Evolutionary conservation across 30 jellyfish, hydroid and myxozoan genomes (phyloP).

Genomic region (Chrysaora quinquecirrha): DNA sequence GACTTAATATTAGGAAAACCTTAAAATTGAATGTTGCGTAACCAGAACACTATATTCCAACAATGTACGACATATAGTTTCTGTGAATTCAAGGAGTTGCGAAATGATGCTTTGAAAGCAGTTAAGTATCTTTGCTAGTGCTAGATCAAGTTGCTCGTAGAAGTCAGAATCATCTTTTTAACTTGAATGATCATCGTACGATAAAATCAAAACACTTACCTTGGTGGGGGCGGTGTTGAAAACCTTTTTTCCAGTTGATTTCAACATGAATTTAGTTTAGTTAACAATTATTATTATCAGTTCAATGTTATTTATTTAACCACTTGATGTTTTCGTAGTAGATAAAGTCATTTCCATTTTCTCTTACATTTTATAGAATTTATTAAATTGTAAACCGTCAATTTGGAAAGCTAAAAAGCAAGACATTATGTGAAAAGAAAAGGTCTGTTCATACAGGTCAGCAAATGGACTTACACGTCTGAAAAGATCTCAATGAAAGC

Average conservation of each 20-base stretch:
- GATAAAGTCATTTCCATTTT: not conserved
- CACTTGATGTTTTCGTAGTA: not conserved
- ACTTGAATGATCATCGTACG: no score
- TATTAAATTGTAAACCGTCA: not conserved
- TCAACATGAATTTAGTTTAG: constrained; percentile 60
- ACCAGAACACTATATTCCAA: no score
- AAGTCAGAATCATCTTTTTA: no score
- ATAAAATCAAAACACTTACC: constrained; percentile 31
- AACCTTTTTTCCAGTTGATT: constrained; percentile 65
- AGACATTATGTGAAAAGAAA: no score
- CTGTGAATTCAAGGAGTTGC: no score
- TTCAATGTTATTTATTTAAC: no score
- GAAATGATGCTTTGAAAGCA: no score
- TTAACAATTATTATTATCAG: not conserved
- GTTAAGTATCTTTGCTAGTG: no score
- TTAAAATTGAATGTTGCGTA: no score
- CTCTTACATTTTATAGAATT: not conserved
- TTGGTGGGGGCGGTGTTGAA: constrained; percentile 64
- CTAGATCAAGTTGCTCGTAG: no score
- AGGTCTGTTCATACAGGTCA: not conserved
- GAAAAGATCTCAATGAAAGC: not conserved
- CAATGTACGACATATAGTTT: no score
- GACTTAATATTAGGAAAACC: no score
- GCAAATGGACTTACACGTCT: constrained; percentile 12
- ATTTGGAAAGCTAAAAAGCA: not conserved